Conservation (phyloP, 2,113 vertebrate species). For the Macrotus californicus region DNA sequence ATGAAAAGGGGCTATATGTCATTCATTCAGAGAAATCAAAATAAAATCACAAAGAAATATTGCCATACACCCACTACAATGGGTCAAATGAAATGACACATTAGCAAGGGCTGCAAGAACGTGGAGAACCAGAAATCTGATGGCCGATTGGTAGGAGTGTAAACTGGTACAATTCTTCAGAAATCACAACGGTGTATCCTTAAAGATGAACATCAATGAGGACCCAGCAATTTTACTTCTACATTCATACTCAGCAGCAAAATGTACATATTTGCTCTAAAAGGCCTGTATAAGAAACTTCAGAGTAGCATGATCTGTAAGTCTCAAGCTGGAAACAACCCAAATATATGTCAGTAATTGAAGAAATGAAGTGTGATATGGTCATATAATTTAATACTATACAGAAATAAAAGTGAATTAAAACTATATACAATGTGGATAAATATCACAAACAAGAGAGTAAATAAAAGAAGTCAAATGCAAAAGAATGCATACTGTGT, state of each 20-base stretch:
- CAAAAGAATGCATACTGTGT: not conserved
- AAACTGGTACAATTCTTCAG: not conserved
- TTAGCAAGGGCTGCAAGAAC: not conserved
- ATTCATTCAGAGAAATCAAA: not conserved
- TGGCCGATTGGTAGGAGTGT: fast-evolving
- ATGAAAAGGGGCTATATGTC: not conserved
- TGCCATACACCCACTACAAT: not conserved
- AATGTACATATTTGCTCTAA: not conserved
- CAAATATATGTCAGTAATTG: not conserved
- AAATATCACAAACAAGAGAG: not conserved
- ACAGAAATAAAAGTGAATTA: not conserved
- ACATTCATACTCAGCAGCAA: not conserved
- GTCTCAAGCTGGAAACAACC: not conserved
- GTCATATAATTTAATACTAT: not conserved
- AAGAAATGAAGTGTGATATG: not conserved
- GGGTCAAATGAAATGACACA: not conserved
- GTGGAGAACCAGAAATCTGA: too few relatives aligned
- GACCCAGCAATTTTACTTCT: not conserved
- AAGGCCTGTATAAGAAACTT: not conserved
- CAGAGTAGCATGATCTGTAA: not conserved
- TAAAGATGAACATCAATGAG: not conserved
- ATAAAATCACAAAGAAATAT: not conserved
- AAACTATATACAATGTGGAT: not conserved
- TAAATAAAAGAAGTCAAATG: not conserved
- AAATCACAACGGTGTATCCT: not conserved